Percentiles rank a stretch among this genome's conserved stretches.
Evolutionary conservation across 2,888 invertebrate genomes (phyloP).

Genomic region (Cryptus viduatorius): DNA sequence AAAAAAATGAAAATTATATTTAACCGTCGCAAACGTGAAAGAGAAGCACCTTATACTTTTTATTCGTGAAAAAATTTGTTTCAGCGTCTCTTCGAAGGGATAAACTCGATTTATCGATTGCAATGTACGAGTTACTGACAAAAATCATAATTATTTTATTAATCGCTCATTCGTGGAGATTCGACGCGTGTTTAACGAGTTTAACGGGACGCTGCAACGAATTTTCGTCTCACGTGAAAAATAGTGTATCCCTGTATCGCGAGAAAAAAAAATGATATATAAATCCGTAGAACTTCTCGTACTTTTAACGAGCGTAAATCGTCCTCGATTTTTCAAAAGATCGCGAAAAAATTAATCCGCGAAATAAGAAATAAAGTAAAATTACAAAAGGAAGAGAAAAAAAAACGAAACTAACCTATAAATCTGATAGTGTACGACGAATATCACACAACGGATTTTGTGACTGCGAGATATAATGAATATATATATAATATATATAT

Average conservation of each 20-base stretch:
- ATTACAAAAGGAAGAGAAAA: conserved; percentile 34
- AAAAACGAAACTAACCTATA: conserved; percentile 4
- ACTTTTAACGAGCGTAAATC: not conserved
- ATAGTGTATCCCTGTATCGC: conserved; percentile 5
- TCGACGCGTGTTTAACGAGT: not conserved
- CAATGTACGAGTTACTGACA: not conserved
- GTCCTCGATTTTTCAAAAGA: not conserved
- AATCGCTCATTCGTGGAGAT: not conserved
- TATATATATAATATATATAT: conserved; percentile 59
- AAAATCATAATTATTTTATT: conserved; percentile 1
- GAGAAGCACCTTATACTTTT: not conserved
- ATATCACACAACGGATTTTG: conserved; percentile 80
- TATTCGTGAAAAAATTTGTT: conserved; percentile 7
- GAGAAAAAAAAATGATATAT: not conserved
- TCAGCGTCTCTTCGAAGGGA: conserved; percentile 15
- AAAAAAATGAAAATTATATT: not conserved
- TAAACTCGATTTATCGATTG: conserved; percentile 19
- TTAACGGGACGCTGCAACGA: not conserved
- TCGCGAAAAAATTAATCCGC: conserved; percentile 2
- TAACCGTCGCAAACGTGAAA: conserved; percentile 40
- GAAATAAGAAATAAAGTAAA: conserved; percentile 25
- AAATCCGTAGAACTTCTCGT: not conserved
- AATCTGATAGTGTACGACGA: conserved; percentile 65
- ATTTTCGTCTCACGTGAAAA: not conserved
- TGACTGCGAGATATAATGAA: conserved; percentile 68